Conservation (phyloP, 2,113 vertebrate genomes). For the Parus major region DNA sequence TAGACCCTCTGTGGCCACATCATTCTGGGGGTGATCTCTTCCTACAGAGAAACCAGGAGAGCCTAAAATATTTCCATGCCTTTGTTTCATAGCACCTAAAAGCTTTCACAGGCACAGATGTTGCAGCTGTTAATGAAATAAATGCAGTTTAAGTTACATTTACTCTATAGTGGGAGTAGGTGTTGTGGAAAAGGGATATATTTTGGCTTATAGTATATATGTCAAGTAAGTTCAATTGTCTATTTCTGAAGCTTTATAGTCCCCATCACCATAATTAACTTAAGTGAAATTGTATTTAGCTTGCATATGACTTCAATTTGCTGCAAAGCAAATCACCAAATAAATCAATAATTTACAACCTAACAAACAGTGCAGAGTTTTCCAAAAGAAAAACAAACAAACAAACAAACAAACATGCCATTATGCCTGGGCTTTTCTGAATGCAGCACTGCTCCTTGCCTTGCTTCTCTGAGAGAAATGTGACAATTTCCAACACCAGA, state of each 20-base stretch:
- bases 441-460: neutral
- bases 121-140: neutral
- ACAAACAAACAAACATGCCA: neutral
- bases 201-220: neutral
- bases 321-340: slow-evolving; percentile 39
- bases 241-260: slow-evolving; percentile 5
- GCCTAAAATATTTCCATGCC: neutral
- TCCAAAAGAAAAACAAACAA: neutral
- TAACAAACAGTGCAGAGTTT: slow-evolving; percentile 3
- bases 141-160: neutral
- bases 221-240: slow-evolving; percentile 22
- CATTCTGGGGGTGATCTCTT: neutral
- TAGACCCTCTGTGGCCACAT: neutral
- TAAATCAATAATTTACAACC: slow-evolving; percentile 52
- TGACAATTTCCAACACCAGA: neutral
- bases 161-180: neutral
- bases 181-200: neutral
- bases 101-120: neutral
- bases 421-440: neutral
- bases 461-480: neutral
- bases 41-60: neutral
- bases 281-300: slow-evolving; percentile 38
- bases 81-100: neutral
- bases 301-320: slow-evolving; percentile 29
- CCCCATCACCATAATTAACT: slow-evolving; percentile 3